phyloP scores from a whole-genome alignment of 2,113 vertebrate genomes.

The Hoplias malabaricus region DNA sequence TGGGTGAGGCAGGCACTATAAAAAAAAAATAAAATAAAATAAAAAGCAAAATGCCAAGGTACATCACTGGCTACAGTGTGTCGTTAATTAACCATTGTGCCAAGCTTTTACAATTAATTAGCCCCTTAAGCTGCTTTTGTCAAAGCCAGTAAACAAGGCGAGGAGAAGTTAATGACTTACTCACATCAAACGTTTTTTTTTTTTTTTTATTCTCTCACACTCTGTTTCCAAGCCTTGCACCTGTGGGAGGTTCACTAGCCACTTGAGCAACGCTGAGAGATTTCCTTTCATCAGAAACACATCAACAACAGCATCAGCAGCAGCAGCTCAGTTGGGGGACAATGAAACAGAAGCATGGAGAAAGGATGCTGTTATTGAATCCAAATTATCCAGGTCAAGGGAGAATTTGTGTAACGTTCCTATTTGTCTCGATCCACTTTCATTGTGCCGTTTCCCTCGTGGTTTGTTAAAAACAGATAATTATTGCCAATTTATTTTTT shows the following conservation, averaged over 20 bases:
- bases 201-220: conserved; percentile 42
- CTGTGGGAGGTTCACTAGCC: conserved; percentile 46
- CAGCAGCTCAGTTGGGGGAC: conserved; percentile 22
- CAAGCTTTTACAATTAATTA: conserved; percentile 56
- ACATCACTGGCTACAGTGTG: conserved; percentile 41
- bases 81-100: conserved; percentile 53
- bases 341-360: conserved; percentile 7
- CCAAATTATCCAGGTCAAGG: conserved; percentile 27
- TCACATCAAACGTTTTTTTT: conserved; percentile 50
- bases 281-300: conserved; percentile 41
- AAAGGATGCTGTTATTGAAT: neutral
- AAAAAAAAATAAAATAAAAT: neutral
- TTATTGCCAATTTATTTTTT: conserved; percentile 16
- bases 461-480: conserved; percentile 16
- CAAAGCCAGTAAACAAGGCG: conserved; percentile 57
- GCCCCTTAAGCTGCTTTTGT: conserved; percentile 54
- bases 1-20: neutral
- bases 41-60: conserved; percentile 47
- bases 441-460: conserved; percentile 21
- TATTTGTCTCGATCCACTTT: conserved; percentile 22
- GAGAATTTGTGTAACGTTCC: conserved; percentile 22
- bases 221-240: conserved; percentile 19
- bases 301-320: conserved; percentile 40
- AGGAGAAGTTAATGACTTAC: conserved; percentile 51
- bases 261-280: conserved; percentile 25